Percentiles rank a stretch among this genome's conserved stretches.
Conservation (phyloP, 2,888 invertebrate genomes). For the Drosophila affinis region DNA sequence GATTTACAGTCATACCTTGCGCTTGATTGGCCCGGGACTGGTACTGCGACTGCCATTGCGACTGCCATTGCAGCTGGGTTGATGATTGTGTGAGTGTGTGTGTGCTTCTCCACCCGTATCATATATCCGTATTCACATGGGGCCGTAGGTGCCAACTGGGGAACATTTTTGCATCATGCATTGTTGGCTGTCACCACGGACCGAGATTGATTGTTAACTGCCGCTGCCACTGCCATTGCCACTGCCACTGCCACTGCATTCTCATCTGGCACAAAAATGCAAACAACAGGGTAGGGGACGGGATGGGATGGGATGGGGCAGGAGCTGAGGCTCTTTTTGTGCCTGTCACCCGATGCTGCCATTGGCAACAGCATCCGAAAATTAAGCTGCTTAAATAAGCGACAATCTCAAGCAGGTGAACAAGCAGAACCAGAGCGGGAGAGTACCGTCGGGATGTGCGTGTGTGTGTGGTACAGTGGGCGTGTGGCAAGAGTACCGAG, state of each 20-base stretch:
- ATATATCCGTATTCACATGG: background rate
- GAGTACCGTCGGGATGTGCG: background rate
- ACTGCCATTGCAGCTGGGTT: conserved; percentile 13
- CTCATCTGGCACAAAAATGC: background rate
- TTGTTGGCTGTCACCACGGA: conserved; percentile 50
- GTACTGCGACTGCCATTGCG: conserved; percentile 28
- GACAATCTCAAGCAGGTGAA: conserved; percentile 20
- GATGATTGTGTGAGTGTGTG: background rate
- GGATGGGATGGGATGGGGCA: background rate
- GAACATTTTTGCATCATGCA: conserved; percentile 38
- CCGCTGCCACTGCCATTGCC: conserved; percentile 8
- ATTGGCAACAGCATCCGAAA: conserved; percentile 31
- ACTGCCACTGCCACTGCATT: conserved; percentile 4
- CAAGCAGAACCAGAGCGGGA: background rate
- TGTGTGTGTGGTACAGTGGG: background rate
- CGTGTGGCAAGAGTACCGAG: conserved; percentile 13
- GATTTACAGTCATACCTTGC: conserved; percentile 72
- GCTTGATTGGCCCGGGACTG: conserved; percentile 68
- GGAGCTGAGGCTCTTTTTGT: background rate
- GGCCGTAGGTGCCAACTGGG: conserved; percentile 16
- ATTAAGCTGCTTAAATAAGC: conserved; percentile 42
- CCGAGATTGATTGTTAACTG: conserved; percentile 64
- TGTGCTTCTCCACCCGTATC: background rate
- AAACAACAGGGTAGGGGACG: conserved; percentile 2
- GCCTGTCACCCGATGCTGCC: background rate